phyloP scores from a whole-genome alignment of 1,140 invertebrate genomes.

The Magallana gigas region DNA sequence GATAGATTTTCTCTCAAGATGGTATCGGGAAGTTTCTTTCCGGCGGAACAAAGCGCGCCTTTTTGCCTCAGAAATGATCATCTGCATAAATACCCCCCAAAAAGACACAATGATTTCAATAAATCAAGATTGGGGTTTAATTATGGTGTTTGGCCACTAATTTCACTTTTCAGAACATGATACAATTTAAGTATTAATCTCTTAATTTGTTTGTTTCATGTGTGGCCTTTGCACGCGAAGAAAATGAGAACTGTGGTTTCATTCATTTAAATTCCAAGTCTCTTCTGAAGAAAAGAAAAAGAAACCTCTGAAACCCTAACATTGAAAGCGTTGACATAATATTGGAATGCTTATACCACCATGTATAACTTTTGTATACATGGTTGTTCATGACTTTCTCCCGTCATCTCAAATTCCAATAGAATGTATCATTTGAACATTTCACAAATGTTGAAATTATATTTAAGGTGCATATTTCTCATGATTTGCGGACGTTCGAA shows the following conservation, averaged over 20 bases:
- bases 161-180: slow-evolving; percentile 34
- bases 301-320: too few species aligned
- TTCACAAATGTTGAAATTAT: slow-evolving; percentile 32
- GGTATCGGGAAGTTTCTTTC: not conserved
- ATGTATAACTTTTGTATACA: not conserved
- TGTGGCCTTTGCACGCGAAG: slow-evolving; percentile 25
- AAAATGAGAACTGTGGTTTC: too few species aligned
- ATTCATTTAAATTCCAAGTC: too few species aligned
- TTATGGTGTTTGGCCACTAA: slow-evolving; percentile 33
- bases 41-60: not conserved
- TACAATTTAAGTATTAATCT: slow-evolving; percentile 35
- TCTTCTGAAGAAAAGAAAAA: too few species aligned
- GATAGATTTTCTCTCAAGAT: slow-evolving; percentile 16
- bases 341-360: not conserved
- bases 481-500: not conserved
- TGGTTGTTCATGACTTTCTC: not conserved
- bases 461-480: slow-evolving; percentile 28
- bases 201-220: slow-evolving; percentile 31
- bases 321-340: too few species aligned
- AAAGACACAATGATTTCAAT: slow-evolving; percentile 28
- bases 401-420: not conserved
- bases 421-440: slow-evolving; percentile 28
- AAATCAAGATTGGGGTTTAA: slow-evolving; percentile 24
- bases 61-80: slow-evolving; percentile 20
- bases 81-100: slow-evolving; percentile 18